Percentiles rank a stretch among this genome's conserved stretches.
Conservation (phyloP, 2,888 invertebrate species). For the Colletes collaris region DNA sequence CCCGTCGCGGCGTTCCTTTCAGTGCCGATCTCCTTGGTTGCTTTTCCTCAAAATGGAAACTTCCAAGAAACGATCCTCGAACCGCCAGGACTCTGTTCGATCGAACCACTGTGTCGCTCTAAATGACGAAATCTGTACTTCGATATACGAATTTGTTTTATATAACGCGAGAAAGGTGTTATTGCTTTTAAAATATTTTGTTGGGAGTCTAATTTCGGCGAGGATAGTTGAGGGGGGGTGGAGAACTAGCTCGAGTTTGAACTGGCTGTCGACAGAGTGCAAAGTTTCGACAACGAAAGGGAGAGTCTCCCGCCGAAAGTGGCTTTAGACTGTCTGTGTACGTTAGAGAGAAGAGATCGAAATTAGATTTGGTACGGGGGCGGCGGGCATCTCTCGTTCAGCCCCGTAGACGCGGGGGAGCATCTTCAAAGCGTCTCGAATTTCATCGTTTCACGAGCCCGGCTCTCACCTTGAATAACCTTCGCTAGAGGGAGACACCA, state of each 20-base stretch:
- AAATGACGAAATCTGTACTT: too few species aligned
- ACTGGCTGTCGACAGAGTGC: slow-evolving; percentile 36
- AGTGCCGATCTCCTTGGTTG: slow-evolving; percentile 47
- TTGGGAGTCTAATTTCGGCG: too few species aligned
- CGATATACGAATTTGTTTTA: too few species aligned
- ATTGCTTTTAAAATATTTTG: too few species aligned
- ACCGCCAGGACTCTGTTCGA: not conserved
- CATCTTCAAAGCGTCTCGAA: slow-evolving; percentile 60
- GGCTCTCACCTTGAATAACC: slow-evolving; percentile 54
- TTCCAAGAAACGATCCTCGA: slow-evolving; percentile 12
- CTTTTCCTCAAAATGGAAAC: slow-evolving; percentile 31
- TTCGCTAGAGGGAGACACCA: slow-evolving; percentile 16
- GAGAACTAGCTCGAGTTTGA: slow-evolving; percentile 26
- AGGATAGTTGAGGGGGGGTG: too few species aligned
- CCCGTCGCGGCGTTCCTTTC: slow-evolving; percentile 24
- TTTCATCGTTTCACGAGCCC: slow-evolving; percentile 48
- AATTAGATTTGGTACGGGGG: slow-evolving; percentile 60
- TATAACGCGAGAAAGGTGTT: too few species aligned
- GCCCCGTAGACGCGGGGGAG: slow-evolving; percentile 18
- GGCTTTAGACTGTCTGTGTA: slow-evolving; percentile 41
- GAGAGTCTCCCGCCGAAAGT: slow-evolving; percentile 41
- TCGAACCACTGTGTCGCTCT: too few species aligned
- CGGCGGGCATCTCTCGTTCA: slow-evolving; percentile 4
- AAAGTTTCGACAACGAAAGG: slow-evolving; percentile 45
- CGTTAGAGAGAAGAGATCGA: slow-evolving; percentile 56